Base-by-base conservation (phyloP, 2,888 invertebrate genomes). In the Ecliptopera silaceata region DNA sequence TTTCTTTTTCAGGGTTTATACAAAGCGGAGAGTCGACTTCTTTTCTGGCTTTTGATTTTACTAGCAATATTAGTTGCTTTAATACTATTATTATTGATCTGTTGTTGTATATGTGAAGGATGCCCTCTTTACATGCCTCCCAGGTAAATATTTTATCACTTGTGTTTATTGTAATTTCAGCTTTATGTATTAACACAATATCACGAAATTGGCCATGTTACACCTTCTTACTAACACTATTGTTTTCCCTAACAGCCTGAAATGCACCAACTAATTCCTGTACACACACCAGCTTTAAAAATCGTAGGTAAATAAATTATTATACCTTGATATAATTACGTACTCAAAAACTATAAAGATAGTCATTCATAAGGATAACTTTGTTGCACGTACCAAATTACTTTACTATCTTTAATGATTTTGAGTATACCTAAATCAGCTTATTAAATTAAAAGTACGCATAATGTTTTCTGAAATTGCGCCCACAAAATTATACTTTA, bases 31-130 rank as follows among this genome's bases (percentile, higher is more conserved):
- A 95, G 95, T 75, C 93, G 94, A 68, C 84, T 94, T 50, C 80
- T 96, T 47, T 94, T 95, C 74, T 97, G 97, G 97, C 80, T 97
- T 17, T 86, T 97, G 48, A 94, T 97, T 65, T 82, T 96, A 12
- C 82, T 97, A 60, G 95, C 96, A 44, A 92, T 97, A 22, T 82
- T 97, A 59, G 93, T 96, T 65, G 93, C 96, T 0, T 72, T 96
- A 22, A 93, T 95, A 10, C 92, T 96, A 64, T 83, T 96, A 56
- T 92, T 94, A 49, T 88, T 97, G 45, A 93, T 97, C 61, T 92
- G 96, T 58, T 97, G 97, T 83, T 97, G 97, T 75, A 94, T 96
- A 63, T 97, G 96, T 76, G 95, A 95, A 69, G 95, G 95, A 72
- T 97, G 97, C 75, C 96, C 96, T n/a, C 92, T 96, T 48, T 96